These are phyloP conservation scores for Chromobotia macracanthus DNA, from an alignment of 2,797 vertebrate species.

Conservation along the genomic window DNA sequence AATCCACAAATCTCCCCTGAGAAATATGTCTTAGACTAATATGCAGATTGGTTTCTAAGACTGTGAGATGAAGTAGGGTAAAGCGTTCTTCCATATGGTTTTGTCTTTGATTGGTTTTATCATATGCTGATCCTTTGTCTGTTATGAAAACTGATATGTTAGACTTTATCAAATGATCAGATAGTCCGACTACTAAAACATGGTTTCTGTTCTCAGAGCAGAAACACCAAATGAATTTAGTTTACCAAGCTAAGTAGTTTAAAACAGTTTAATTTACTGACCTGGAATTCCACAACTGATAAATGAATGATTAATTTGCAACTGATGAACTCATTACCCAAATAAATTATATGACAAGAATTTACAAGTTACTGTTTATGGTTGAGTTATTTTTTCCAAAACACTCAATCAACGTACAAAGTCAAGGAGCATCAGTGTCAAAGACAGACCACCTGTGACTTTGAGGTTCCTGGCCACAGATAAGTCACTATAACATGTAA, in stretches of 20 bases:
- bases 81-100: constrained; percentile 4
- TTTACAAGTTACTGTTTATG: too few species aligned
- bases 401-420: too few species aligned
- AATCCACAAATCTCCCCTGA: constrained; percentile 13
- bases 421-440: too few species aligned
- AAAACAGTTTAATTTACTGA: too few species aligned
- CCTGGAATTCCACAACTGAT: too few species aligned
- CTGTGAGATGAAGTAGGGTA: constrained; percentile 35
- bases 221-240: not conserved
- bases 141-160: not conserved
- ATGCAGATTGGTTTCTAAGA: constrained; percentile 37
- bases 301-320: too few species aligned
- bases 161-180: not conserved
- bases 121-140: not conserved
- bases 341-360: too few species aligned
- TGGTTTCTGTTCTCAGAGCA: not conserved
- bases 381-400: too few species aligned
- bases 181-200: constrained; percentile 9
- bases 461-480: too few species aligned
- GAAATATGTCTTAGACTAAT: constrained; percentile 29
- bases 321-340: too few species aligned
- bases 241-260: not conserved
- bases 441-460: too few species aligned
- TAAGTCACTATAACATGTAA: too few species aligned
- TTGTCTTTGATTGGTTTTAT: constrained; percentile 24